Evolutionary conservation across 2,113 vertebrate genomes (phyloP).

Genomic region (Chionodraco myersi): DNA sequence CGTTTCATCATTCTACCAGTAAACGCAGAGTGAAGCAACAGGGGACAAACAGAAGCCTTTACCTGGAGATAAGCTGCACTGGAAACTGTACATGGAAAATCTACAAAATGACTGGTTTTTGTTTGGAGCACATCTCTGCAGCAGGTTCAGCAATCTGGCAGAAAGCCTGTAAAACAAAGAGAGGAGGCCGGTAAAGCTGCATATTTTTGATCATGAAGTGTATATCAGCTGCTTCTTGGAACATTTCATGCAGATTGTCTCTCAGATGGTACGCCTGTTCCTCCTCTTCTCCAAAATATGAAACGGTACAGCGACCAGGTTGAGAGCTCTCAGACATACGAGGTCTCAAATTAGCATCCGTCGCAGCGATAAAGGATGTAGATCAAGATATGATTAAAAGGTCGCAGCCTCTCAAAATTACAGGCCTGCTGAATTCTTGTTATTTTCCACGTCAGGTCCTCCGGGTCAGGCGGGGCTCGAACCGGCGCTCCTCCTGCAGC

Average conservation of each 20-base stretch:
- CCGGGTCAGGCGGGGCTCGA: conserved; percentile 29
- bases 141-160: too few species aligned
- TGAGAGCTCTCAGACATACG: conserved; percentile 20
- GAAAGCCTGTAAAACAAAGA: too few species aligned
- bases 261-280: background rate
- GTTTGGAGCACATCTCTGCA: too few species aligned
- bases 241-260: background rate
- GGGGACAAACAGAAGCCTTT: background rate
- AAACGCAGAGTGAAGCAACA: conserved; percentile 9
- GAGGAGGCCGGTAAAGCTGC: too few species aligned
- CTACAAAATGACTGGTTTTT: too few species aligned
- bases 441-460: conserved; percentile 43
- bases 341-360: conserved; percentile 59
- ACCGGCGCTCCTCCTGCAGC: conserved; percentile 38
- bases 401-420: conserved; percentile 50
- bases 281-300: conserved; percentile 17
- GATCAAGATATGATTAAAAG: conserved; percentile 65
- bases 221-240: background rate
- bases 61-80: conserved; percentile 15
- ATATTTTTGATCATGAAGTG: background rate
- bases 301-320: conserved; percentile 9
- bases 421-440: conserved; percentile 45
- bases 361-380: conserved; percentile 35
- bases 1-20: background rate
- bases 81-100: background rate